Conservation (phyloP, 2,797 vertebrate genomes). For the Acanthurus tractus region DNA sequence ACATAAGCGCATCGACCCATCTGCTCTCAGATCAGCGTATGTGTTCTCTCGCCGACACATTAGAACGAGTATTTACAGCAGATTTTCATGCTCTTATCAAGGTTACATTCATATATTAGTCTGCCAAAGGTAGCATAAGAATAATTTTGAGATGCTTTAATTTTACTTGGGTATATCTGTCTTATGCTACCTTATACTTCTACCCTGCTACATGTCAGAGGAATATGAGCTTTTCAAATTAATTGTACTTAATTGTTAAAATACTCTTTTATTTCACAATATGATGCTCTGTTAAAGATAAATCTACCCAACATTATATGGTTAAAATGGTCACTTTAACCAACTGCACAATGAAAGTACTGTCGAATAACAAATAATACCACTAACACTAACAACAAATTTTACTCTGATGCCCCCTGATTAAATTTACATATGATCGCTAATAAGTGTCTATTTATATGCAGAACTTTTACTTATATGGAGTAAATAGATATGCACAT, state of each 20-base stretch:
- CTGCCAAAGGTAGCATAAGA: too few relatives aligned
- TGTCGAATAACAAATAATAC: background rate
- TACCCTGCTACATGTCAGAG: background rate
- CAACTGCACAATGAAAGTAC: background rate
- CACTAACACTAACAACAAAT: background rate
- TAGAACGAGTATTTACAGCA: background rate
- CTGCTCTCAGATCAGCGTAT: conserved; percentile 11
- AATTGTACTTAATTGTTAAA: background rate
- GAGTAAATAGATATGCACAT: background rate
- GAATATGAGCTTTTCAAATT: background rate
- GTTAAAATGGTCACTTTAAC: background rate
- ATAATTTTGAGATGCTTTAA: background rate
- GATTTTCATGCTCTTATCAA: conserved; percentile 5
- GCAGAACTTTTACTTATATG: background rate
- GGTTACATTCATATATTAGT: background rate
- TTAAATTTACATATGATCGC: too few relatives aligned
- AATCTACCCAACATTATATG: background rate
- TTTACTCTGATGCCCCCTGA: background rate
- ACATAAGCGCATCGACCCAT: conserved; percentile 6
- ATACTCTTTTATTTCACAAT: too few relatives aligned
- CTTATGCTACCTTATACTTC: background rate
- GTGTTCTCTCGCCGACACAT: background rate
- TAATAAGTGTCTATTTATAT: background rate
- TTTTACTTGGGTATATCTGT: background rate
- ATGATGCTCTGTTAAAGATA: too few relatives aligned